phyloP scores from a whole-genome alignment of 2,113 vertebrate species.

The Chloropsis hardwickii region DNA sequence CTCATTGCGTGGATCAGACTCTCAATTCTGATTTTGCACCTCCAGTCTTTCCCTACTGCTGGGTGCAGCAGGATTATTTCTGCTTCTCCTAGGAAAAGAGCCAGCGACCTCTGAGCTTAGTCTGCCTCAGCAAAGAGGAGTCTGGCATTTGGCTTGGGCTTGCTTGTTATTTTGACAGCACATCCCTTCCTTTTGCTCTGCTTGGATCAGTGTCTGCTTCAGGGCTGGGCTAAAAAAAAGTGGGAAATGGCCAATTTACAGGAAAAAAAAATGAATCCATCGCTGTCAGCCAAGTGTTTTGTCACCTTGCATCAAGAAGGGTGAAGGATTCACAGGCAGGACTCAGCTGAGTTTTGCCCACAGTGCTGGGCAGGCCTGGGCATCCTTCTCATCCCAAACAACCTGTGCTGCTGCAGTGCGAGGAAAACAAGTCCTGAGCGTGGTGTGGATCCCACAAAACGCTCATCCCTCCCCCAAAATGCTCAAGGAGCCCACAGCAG shows the following conservation, averaged over 20 bases:
- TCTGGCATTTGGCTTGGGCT: background rate
- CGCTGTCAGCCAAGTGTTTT: background rate
- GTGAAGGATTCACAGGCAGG: background rate
- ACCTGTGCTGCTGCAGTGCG: fast-evolving
- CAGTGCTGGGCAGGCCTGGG: background rate
- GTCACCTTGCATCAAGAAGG: background rate
- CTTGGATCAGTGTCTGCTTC: background rate
- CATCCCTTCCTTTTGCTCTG: background rate
- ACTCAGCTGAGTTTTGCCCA: background rate
- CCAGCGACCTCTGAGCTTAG: background rate
- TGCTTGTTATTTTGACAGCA: background rate
- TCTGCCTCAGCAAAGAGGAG: background rate
- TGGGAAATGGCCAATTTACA: background rate
- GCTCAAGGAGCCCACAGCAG: background rate
- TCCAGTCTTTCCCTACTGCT: background rate
- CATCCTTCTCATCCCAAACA: background rate
- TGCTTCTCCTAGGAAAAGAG: background rate
- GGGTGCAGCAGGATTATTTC: background rate
- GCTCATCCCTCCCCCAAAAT: background rate
- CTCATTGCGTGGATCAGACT: background rate
- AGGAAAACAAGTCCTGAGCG: background rate
- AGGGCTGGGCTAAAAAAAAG: background rate
- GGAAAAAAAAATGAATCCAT: fast-evolving
- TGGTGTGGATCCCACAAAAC: background rate
- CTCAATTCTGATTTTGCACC: background rate